These are phyloP conservation scores for Chaetura pelagica DNA, from an alignment of 2,113 vertebrate species.

Conservation along the genomic window DNA sequence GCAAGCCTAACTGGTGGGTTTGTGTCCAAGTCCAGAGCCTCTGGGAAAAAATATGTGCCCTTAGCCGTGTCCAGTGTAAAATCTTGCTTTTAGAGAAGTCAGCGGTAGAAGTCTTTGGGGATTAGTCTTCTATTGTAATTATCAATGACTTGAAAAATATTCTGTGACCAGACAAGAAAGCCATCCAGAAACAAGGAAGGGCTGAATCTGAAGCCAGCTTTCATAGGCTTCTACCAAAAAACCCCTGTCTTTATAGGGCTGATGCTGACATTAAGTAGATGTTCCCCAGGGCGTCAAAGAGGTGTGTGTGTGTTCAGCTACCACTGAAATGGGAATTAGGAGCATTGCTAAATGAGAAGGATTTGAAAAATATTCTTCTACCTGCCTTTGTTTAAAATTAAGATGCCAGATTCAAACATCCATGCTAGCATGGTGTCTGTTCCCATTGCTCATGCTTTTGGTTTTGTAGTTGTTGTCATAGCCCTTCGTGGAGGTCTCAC, in stretches of 20 bases:
- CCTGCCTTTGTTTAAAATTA: slow-evolving; percentile 33
- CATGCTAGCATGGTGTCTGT: not conserved
- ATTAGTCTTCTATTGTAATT: not conserved
- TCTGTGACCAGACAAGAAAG: not conserved
- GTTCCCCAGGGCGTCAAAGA: not conserved
- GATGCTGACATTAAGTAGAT: not conserved
- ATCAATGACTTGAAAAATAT: not conserved
- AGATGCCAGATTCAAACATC: slow-evolving; percentile 19
- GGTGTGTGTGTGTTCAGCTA: not conserved
- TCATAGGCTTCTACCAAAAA: not conserved
- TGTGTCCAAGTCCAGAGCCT: not conserved
- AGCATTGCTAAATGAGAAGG: not conserved
- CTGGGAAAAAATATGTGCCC: not conserved
- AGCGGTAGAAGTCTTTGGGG: not conserved
- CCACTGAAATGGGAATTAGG: not conserved
- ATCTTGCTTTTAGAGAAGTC: not conserved
- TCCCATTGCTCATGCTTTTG: slow-evolving; percentile 46
- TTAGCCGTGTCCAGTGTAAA: not conserved
- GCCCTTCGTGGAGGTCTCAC: slow-evolving; percentile 64
- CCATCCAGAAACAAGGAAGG: not conserved
- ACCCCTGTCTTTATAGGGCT: not conserved
- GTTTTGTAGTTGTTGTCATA: not conserved
- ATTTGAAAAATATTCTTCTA: not conserved
- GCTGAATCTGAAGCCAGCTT: not conserved
- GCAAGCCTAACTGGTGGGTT: not conserved